These are phyloP conservation scores for Emesis furor DNA, from an alignment of 2,888 invertebrate species.

Conservation along the genomic window DNA sequence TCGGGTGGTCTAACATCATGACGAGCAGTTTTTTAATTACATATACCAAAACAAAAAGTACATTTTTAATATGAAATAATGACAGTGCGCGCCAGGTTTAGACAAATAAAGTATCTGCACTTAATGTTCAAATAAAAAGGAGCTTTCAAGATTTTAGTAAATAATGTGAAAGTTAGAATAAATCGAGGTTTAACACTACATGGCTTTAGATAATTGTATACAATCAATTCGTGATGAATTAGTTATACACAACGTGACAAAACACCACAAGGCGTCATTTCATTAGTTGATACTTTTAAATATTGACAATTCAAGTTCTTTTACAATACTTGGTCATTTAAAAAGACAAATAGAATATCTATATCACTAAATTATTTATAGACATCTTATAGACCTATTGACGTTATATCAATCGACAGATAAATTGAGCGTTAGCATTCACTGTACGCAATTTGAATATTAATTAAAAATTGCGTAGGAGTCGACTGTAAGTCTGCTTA, in stretches of 20 bases:
- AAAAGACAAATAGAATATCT: not conserved
- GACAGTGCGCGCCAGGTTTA: constrained; percentile 90
- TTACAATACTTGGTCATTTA: not conserved
- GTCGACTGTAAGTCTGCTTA: not conserved
- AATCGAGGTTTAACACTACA: constrained; percentile 87
- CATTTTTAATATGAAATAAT: constrained; percentile 75
- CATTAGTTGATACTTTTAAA: constrained; percentile 75
- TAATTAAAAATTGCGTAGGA: not conserved
- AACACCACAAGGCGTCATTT: constrained; percentile 73
- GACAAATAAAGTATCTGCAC: constrained; percentile 91
- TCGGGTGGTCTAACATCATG: constrained; percentile 78
- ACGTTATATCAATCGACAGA: not conserved
- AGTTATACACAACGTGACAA: constrained; percentile 68
- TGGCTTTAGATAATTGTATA: constrained; percentile 92
- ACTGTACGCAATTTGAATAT: not conserved
- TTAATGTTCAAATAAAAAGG: constrained; percentile 92
- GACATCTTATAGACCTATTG: not conserved
- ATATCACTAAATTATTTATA: not conserved
- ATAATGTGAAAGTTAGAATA: constrained; percentile 89
- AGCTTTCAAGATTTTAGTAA: constrained; percentile 91
- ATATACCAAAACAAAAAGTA: constrained; percentile 75
- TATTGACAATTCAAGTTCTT: constrained; percentile 12
- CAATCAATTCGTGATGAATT: constrained; percentile 85
- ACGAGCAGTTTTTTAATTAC: constrained; percentile 76
- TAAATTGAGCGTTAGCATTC: constrained; percentile 10